Evolutionary conservation across 2,888 invertebrate species (phyloP), one percentile per base, ranked within the genome.

Genomic region (Phragmatobia fuliginosa): DNA sequence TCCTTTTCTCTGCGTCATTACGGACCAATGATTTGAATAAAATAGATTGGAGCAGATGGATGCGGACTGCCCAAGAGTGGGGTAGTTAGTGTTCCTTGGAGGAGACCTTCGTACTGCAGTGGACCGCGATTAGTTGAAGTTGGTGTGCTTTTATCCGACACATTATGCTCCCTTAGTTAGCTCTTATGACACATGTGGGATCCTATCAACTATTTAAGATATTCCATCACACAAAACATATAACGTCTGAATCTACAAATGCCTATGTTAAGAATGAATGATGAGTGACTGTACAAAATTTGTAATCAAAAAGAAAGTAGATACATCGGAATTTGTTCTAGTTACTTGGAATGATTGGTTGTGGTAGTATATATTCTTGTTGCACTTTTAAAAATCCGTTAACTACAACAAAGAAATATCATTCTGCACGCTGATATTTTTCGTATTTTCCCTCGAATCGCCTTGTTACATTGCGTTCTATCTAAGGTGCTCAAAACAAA

Each of bases 401-500:
- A 41, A 61, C 33, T 66, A 60, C 38, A 56, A 67, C 45, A 66
- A 66, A 63, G 59, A 69, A 49, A 61, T 21, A 49, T 45, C 64
- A 52, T 41, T 62, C 38, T 71, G 60, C 59, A 66, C 38, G 41
- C 59, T 36, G 25, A 10, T 58, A 66, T 68, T 78, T 45, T 74
- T 74, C 68, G 66, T 76, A 76, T 74, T 73, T 68, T 70, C 62
- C 60, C 56, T 66, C 68, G 62, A 68, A 84, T 77, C 74, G 81
- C 82, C 84, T 83, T 83, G 85, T 84, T 79, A 85, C 85, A 84
- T 78, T 78, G 82, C 79, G 71, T 74, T 76, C 75, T 77, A 77
- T 82, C 85, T 83, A 89, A 92, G 94, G 93, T 93, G 90, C 90
- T 91, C 94, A 92, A 94, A 94, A 95, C 94, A 94, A 94, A 94